Evolutionary conservation across 2,888 invertebrate genomes (phyloP).

Genomic region (Cephalotes varians): DNA sequence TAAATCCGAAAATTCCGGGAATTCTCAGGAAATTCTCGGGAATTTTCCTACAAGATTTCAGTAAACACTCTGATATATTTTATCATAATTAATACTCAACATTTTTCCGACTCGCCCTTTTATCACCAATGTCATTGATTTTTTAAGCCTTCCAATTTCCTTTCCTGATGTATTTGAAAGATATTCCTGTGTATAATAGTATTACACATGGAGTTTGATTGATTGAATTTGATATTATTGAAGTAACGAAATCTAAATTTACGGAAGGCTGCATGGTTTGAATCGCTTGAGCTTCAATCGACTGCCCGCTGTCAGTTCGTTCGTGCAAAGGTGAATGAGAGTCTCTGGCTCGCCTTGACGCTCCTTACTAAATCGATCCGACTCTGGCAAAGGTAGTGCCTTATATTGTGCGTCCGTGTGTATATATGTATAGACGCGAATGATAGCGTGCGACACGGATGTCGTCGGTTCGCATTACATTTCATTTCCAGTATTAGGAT

Average conservation of each 20-base stretch:
- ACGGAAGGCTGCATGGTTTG: not conserved
- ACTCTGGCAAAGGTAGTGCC: slow-evolving; percentile 74
- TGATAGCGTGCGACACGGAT: slow-evolving; percentile 52
- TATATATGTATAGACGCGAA: slow-evolving; percentile 17
- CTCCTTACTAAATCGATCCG: slow-evolving; percentile 84
- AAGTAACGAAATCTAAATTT: slow-evolving; percentile 6
- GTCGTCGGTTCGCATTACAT: slow-evolving; percentile 61
- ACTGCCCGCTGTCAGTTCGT: slow-evolving; percentile 50
- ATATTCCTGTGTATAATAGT: not conserved
- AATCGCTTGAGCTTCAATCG: slow-evolving; percentile 40
- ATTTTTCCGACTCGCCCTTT: not conserved
- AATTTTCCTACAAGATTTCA: too few relatives aligned
- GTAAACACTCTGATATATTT: too few relatives aligned
- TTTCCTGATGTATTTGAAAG: not conserved
- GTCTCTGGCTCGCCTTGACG: slow-evolving; percentile 82
- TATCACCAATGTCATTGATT: not conserved
- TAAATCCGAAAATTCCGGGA: too few relatives aligned
- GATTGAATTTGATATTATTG: not conserved
- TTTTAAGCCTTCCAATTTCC: not conserved
- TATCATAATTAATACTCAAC: not conserved
- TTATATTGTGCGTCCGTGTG: slow-evolving; percentile 49
- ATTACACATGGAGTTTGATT: not conserved
- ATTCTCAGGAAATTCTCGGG: too few relatives aligned
- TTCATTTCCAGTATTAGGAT: slow-evolving; percentile 59
- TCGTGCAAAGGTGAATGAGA: slow-evolving; percentile 71